Conservation (phyloP, 2,113 vertebrate genomes). For the Columbina picui region DNA sequence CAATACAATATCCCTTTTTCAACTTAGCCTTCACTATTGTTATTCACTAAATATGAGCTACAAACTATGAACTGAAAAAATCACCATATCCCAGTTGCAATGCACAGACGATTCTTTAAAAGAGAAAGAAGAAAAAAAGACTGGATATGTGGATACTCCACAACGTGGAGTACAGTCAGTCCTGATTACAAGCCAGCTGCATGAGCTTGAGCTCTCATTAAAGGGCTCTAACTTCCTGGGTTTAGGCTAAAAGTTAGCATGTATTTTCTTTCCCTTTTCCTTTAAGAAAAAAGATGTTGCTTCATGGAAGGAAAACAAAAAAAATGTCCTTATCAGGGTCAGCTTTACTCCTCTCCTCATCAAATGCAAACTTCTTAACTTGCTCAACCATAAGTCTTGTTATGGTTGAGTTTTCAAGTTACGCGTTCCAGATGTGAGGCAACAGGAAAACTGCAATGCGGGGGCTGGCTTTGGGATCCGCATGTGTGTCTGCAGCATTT, state of each 20-base stretch:
- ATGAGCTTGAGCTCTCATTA: background rate
- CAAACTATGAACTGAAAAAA: background rate
- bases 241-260: background rate
- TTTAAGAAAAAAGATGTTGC: background rate
- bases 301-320: background rate
- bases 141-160: background rate
- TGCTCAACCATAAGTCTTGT: slow-evolving; percentile 36
- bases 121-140: background rate
- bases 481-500: slow-evolving; percentile 22
- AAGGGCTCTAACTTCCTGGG: background rate
- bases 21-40: background rate
- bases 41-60: background rate
- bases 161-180: slow-evolving; percentile 1
- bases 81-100: background rate
- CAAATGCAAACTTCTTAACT: slow-evolving; percentile 52
- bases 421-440: slow-evolving; percentile 62
- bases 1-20: background rate
- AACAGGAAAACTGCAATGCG: slow-evolving; percentile 41
- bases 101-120: background rate
- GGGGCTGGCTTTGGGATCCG: slow-evolving; percentile 2
- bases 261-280: background rate
- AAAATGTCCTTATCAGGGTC: slow-evolving; percentile 1
- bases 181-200: slow-evolving; percentile 13
- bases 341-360: slow-evolving; percentile 25
- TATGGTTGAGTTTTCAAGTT: slow-evolving; percentile 52